Base-by-base conservation (phyloP, 2,888 invertebrate genomes). In the Trissolcus brochymenae region DNA sequence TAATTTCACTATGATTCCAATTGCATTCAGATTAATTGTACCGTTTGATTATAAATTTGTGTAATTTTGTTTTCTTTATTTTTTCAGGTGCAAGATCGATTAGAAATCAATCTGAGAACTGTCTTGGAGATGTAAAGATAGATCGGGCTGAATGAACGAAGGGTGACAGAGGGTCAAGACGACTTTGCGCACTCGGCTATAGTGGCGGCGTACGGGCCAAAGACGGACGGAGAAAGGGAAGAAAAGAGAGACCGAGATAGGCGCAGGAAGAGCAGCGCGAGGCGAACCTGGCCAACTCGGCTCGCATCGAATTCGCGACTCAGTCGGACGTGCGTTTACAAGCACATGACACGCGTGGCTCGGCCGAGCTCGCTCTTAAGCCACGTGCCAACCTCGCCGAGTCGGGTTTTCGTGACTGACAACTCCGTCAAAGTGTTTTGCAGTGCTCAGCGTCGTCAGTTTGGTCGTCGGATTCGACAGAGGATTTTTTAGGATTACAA, bases 281-380 rank as follows among this genome's bases (percentile, higher is more conserved):
- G 68, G 60, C 79, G 76, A 79, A 75, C 72, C 71, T 74, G 76
- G 64, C 82, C 79, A 78, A 78, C 77, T 70, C 64, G 66, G 70
- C 57, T 50, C 60, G 60, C 25, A 35, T 54, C 60, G 68, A 59
- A 60, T 59, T 64, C 53, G 75, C 78, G 79, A 65, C 75, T 87
- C 87, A 86, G 87, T 86, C 84, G 86, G 82, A 86, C 86, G 85
- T 86, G 86, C 85, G 88, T 86, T 87, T 85, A 86, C 87, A 85
- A 85, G 84, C 86, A 83, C 82, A 85, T 81, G 86, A 83, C 85
- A 85, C 85, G 85, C 84, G 85, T 78, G 83, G 80, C 81, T 79
- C 81, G 53, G 55, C 55, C 70, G 65, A 81, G 81, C 82, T 79
- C 81, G 66, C 57, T 19, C 64, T 29, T 29, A 74, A 62, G 70